Conservation (phyloP, 2,113 vertebrate species). For the Illadopsis cleaveri region DNA sequence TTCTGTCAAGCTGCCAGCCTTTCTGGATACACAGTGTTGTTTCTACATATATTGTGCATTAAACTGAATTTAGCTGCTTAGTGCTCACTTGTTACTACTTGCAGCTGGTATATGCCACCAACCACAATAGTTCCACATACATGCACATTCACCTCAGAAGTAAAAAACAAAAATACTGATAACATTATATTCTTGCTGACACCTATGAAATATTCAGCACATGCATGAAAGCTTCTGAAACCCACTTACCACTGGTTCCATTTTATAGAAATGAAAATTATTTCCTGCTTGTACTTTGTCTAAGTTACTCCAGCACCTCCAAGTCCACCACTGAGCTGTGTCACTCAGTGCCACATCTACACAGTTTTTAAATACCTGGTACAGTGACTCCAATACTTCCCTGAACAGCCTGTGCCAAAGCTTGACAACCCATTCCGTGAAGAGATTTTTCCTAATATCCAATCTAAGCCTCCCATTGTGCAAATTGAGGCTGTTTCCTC, state of each 20-base stretch:
- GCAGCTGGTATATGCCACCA: not conserved
- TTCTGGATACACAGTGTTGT: not conserved
- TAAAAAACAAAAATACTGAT: not conserved
- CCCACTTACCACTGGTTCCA: not conserved
- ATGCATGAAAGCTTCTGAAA: not conserved
- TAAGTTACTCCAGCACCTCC: not conserved
- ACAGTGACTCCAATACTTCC: not conserved
- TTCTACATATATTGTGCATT: not conserved
- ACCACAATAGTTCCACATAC: not conserved
- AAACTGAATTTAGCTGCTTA: not conserved
- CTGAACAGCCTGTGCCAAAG: not conserved
- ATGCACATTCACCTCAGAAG: not conserved
- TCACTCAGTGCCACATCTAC: not conserved
- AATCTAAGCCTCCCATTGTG: not conserved
- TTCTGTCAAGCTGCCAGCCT: not conserved
- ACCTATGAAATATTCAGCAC: not conserved
- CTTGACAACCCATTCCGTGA: fast-evolving
- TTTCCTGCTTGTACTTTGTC: not conserved
- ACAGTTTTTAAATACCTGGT: not conserved
- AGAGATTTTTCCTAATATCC: not conserved
- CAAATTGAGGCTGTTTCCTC: not conserved
- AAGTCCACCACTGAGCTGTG: not conserved
- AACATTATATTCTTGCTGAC: not conserved
- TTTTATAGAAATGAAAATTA: not conserved
- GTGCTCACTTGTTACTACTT: not conserved